Percentiles rank a stretch among this genome's conserved stretches.
Conservation (phyloP, 1,140 invertebrate genomes). For the Acromyrmex echinatior region DNA sequence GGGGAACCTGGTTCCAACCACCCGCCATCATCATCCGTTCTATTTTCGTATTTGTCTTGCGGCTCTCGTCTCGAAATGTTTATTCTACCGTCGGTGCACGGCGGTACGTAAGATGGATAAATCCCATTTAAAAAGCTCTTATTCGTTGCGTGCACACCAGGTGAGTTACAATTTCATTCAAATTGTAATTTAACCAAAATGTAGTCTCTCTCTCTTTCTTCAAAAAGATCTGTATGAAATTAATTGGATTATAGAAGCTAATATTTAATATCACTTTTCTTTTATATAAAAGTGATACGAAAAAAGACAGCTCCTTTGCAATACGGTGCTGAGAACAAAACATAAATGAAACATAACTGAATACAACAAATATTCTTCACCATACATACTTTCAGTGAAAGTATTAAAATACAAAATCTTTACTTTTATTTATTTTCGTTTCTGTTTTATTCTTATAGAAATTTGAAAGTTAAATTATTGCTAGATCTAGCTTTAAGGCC, state of each 20-base stretch:
- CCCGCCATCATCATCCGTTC: slow-evolving; percentile 62
- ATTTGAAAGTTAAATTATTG: slow-evolving; percentile 2
- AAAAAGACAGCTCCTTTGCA: background rate
- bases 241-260: background rate
- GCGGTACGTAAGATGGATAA: slow-evolving; percentile 34
- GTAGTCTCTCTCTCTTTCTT: background rate
- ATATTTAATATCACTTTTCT: no score
- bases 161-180: background rate
- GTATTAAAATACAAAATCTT: background rate
- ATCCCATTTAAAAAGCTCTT: slow-evolving; percentile 46
- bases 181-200: slow-evolving; percentile 18
- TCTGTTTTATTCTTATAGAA: background rate
- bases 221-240: background rate
- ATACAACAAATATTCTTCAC: background rate
- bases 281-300: no score
- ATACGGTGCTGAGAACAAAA: background rate
- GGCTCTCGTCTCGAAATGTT: slow-evolving; percentile 68
- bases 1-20: slow-evolving; percentile 55
- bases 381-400: background rate
- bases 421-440: background rate
- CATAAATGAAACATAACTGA: background rate
- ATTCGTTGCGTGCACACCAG: background rate
- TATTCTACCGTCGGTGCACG: slow-evolving; percentile 39
- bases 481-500: no score
- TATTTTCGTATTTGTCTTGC: slow-evolving; percentile 75